Percentiles rank a stretch among this genome's conserved stretches.
phyloP scores from a whole-genome alignment of 1,140 invertebrate species.

The Stegodyphus mimosarum region DNA sequence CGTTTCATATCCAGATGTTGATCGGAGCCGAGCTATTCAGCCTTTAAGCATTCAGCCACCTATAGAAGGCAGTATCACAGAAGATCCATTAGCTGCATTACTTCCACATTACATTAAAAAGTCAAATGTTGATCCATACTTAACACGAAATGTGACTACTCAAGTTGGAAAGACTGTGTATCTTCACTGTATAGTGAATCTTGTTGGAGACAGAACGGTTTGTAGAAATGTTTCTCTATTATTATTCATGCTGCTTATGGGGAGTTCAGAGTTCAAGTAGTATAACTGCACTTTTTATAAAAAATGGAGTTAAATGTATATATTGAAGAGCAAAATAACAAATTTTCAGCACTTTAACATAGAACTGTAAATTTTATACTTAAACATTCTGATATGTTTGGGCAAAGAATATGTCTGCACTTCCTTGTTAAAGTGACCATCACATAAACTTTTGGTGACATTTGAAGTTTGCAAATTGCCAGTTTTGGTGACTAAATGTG shows the following conservation, averaged over 20 bases:
- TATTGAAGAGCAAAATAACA: no score
- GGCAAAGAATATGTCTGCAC: no score
- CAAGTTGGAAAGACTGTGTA: slow-evolving; percentile 68
- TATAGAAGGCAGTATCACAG: slow-evolving; percentile 18
- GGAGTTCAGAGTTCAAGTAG: no score
- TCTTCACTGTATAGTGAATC: slow-evolving; percentile 83
- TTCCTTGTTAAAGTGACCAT: no score
- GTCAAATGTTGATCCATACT: slow-evolving; percentile 40
- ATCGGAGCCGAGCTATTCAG: not conserved
- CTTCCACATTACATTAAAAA: slow-evolving; percentile 40
- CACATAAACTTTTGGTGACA: no score
- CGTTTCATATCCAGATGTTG: slow-evolving; percentile 10
- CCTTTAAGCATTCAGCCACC: slow-evolving; percentile 19
- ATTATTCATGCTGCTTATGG: not conserved
- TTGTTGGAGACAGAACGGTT: slow-evolving; percentile 87
- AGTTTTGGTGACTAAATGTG: no score
- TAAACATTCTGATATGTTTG: no score
- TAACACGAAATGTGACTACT: slow-evolving; percentile 63
- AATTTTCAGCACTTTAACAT: not conserved
- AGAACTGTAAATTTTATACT: no score
- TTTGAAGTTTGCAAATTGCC: no score
- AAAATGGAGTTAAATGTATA: no score
- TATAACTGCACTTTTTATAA: no score
- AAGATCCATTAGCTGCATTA: slow-evolving; percentile 48
- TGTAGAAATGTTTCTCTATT: slow-evolving; percentile 66